Evolutionary conservation across 2,113 vertebrate species (phyloP), one percentile per base, ranked within the genome.

Genomic region (Phylloscopus trochilus): DNA sequence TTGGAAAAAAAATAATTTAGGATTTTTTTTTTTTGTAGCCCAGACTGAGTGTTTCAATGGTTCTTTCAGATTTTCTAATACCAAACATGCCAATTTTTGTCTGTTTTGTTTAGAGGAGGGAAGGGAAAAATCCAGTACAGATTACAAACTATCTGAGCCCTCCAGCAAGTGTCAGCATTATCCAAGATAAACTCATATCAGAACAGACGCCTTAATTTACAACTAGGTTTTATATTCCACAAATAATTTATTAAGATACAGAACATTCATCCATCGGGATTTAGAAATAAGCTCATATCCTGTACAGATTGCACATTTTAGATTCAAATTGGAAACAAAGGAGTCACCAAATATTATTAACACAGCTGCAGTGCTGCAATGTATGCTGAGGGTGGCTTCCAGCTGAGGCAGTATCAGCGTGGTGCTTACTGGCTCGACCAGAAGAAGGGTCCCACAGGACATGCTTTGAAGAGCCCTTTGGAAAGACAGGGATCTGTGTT

Each of bases 191-290:
- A 86, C 78, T 89, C 80, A 89, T 67, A 91, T 87, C 15, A 9
- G 49, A 93, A 68, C 43, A 82, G 74, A 60, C 15, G 31, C 84
- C 41, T 95, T 77, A 93, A 96, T 91, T 96, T 89, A 90, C 89
- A 64, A 70, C 89, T 70, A 74, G 89, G 41, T 95, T 95, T 90
- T 78, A 95, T 73, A 94, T 92, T 79, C 66, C 83, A 92, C 72
- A 96, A 88, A 96, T 96, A 97, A 96, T 96, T 97, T 97, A 97
- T 97, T 81, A 95, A 96, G 78, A 83, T 90, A 74, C 52, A 87
- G 94, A 97, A 96, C 91, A 96, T 97, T 95, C 91, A 94, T 88
- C 88, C 78, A 41, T 13, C 0, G 62, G 80, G 86, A 96, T 95
- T 96, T 89, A 93, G 96, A 96, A 96, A 56, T 79, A 96, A 96